Evolutionary conservation across 1,140 invertebrate species (phyloP).

Genomic region (Colletes latitarsis): DNA sequence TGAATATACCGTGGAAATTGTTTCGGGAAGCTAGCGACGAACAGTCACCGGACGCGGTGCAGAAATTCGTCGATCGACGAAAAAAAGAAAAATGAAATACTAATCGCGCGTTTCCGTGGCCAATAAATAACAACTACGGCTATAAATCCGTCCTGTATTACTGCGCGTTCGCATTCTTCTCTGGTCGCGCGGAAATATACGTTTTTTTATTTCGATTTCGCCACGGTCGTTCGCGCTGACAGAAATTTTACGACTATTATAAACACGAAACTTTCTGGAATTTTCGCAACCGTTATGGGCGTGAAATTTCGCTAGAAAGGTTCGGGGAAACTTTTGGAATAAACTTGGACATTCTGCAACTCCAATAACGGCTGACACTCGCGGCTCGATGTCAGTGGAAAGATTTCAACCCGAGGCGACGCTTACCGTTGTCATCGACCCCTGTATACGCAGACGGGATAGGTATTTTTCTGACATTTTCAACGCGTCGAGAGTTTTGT

Average conservation of each 20-base stretch:
- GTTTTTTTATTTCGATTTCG: too few relatives aligned
- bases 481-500: slow-evolving; percentile 26
- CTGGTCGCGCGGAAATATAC: neutral
- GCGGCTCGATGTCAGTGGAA: slow-evolving; percentile 18
- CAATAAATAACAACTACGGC: slow-evolving; percentile 33
- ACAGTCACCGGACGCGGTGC: neutral
- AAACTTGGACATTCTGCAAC: slow-evolving; percentile 55
- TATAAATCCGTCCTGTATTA: slow-evolving; percentile 15
- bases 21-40: too few relatives aligned
- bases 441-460: slow-evolving; percentile 35
- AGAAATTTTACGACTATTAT: slow-evolving; percentile 37
- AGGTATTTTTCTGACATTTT: slow-evolving; percentile 44
- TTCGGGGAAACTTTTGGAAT: slow-evolving; percentile 32
- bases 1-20: neutral
- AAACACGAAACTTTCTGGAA: slow-evolving; percentile 9
- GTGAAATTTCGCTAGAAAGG: slow-evolving; percentile 38
- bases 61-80: neutral
- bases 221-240: neutral
- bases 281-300: slow-evolving; percentile 29
- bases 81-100: neutral
- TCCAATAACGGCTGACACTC: slow-evolving; percentile 54
- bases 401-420: slow-evolving; percentile 42
- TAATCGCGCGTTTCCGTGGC: neutral
- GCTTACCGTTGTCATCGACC: slow-evolving; percentile 42
- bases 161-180: neutral